These are phyloP conservation scores for Rhizoglyphus robini DNA, from an alignment of 1,140 invertebrate species.

Conservation along the genomic window DNA sequence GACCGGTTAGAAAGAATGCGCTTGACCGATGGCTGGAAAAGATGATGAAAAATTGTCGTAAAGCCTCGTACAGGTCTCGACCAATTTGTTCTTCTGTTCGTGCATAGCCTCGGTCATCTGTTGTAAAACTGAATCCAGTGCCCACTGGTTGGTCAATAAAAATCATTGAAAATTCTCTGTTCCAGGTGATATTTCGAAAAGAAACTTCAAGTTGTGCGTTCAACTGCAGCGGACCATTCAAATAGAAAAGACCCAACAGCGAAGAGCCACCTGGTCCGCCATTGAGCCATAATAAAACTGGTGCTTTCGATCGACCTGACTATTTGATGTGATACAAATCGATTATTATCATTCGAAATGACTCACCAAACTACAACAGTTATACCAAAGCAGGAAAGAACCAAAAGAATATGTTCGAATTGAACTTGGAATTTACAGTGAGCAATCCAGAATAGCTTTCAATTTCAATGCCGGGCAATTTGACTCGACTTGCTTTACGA, in stretches of 20 bases:
- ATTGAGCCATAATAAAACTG: constrained; percentile 72
- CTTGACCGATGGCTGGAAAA: constrained; percentile 24
- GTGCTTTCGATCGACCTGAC: constrained; percentile 31
- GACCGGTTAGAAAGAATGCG: constrained; percentile 28
- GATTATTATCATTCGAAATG: not conserved
- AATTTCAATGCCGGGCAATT: constrained; percentile 10
- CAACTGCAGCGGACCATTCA: constrained; percentile 57
- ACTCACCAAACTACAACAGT: not conserved
- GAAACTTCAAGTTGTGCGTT: constrained; percentile 42
- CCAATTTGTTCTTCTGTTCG: constrained; percentile 23
- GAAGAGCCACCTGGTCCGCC: constrained; percentile 65
- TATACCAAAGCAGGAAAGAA: constrained; percentile 24
- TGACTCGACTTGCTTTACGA: not conserved
- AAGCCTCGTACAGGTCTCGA: constrained; percentile 23
- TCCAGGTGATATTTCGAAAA: constrained; percentile 59
- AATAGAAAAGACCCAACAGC: constrained; percentile 60
- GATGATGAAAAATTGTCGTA: constrained; percentile 26
- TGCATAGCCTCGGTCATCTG: constrained; percentile 25
- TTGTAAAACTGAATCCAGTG: constrained; percentile 35
- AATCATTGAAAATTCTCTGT: constrained; percentile 52
- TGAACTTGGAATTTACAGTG: constrained; percentile 28
- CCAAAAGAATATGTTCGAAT: no score
- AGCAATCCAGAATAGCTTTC: constrained; percentile 26
- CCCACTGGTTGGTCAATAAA: constrained; percentile 79
- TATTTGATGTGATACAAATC: not conserved